A percentile compares a stretch with the other conserved stretches of the same genome.
phyloP scores from a whole-genome alignment of 1,140 invertebrate species.

The Eumeta japonica region DNA sequence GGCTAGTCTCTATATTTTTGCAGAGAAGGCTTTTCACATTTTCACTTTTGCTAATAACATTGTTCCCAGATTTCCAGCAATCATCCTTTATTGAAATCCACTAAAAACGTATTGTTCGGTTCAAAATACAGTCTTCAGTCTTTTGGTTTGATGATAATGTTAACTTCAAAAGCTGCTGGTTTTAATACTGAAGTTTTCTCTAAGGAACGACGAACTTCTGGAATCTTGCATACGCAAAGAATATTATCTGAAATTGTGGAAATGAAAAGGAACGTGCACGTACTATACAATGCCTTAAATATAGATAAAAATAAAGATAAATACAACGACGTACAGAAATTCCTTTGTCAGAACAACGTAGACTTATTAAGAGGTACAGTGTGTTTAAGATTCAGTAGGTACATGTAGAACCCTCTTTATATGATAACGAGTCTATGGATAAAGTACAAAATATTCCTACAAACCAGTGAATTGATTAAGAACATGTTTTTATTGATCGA shows the following conservation, averaged over 20 bases:
- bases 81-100: conserved; percentile 40
- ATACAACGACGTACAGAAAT: conserved; percentile 33
- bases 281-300: conserved; percentile 85
- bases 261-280: conserved; percentile 91
- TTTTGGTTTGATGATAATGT: conserved; percentile 79
- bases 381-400: no score
- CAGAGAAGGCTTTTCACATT: no score
- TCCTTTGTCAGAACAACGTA: conserved; percentile 88
- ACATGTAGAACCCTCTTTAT: no score
- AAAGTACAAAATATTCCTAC: no score
- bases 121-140: conserved; percentile 78
- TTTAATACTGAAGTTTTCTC: conserved; percentile 21
- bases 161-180: conserved; percentile 78
- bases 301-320: conserved; percentile 44
- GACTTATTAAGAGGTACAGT: conserved; percentile 73
- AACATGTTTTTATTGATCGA: no score
- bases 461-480: no score
- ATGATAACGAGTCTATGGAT: no score
- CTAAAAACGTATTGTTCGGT: conserved; percentile 41
- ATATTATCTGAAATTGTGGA: conserved; percentile 87
- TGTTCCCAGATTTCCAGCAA: no score
- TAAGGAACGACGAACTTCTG: conserved; percentile 29
- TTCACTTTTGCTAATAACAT: no score
- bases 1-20: no score
- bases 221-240: conserved; percentile 44